Conservation (phyloP, 2,888 invertebrate species). For the Abscondita cerata region DNA sequence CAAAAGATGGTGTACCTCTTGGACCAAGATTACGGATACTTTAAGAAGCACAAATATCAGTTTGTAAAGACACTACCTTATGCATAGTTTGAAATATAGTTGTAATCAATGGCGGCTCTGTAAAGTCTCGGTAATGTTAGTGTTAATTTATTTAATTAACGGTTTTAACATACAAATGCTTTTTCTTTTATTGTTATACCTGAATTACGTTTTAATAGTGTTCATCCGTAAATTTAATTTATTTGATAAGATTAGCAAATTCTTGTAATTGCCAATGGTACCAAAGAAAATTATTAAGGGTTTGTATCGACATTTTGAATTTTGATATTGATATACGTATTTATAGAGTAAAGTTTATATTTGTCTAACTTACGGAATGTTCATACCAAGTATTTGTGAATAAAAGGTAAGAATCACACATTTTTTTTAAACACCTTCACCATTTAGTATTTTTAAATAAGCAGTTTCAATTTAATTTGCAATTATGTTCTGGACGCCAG, state of each 20-base stretch:
- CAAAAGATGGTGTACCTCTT: constrained; percentile 87
- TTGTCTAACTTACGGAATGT: no score
- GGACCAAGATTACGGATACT: constrained; percentile 88
- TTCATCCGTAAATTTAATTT: constrained; percentile 20
- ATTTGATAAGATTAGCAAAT: not conserved
- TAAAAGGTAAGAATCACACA: no score
- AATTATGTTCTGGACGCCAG: no score
- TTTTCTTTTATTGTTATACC: no score
- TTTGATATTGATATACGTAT: not conserved
- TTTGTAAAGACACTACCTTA: constrained; percentile 68
- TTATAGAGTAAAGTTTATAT: not conserved
- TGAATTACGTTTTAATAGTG: not conserved
- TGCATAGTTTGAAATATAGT: constrained; percentile 64
- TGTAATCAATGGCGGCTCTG: constrained; percentile 30
- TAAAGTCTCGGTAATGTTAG: constrained; percentile 18
- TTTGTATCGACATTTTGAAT: not conserved
- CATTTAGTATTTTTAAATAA: no score
- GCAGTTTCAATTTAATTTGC: no score
- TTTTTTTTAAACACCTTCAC: no score
- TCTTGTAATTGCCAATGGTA: constrained; percentile 32
- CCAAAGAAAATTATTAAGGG: constrained; percentile 27
- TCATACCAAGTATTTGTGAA: no score
- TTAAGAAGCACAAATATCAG: constrained; percentile 79
- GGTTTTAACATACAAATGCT: not conserved
- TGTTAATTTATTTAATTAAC: constrained; percentile 17